These are phyloP conservation scores for Drosophila stalkeri DNA, from an alignment of 2,888 invertebrate species.

Conservation along the genomic window DNA sequence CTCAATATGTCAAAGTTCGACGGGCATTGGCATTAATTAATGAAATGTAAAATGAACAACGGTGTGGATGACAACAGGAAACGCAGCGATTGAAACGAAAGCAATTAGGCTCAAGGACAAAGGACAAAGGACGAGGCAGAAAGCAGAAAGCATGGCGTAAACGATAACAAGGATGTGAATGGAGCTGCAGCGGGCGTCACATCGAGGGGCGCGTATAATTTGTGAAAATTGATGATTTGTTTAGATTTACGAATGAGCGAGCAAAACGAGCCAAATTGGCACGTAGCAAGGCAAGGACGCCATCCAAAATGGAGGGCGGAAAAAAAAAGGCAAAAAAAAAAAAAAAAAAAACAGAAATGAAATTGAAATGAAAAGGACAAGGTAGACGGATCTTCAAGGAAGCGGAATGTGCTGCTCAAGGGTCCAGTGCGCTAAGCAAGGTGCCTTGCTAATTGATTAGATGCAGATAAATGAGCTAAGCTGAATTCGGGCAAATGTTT, in stretches of 20 bases:
- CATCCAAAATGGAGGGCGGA: slow-evolving; percentile 21
- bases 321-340: neutral
- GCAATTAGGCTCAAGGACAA: slow-evolving; percentile 69
- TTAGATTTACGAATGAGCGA: slow-evolving; percentile 79
- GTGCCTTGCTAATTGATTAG: slow-evolving; percentile 76
- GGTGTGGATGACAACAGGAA: slow-evolving; percentile 56
- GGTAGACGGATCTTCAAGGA: slow-evolving; percentile 39
- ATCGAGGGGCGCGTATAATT: slow-evolving; percentile 67
- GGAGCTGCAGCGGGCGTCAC: neutral
- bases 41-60: slow-evolving; percentile 77
- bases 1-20: slow-evolving; percentile 78
- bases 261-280: slow-evolving; percentile 78
- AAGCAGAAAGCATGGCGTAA: slow-evolving; percentile 27
- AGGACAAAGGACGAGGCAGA: neutral
- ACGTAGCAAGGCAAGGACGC: slow-evolving; percentile 62
- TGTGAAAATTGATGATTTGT: slow-evolving; percentile 82
- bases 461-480: slow-evolving; percentile 76
- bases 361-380: slow-evolving; percentile 42
- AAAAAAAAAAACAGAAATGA: neutral
- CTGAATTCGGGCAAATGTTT: slow-evolving; percentile 40
- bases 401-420: slow-evolving; percentile 34
- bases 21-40: slow-evolving; percentile 78
- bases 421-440: slow-evolving; percentile 55
- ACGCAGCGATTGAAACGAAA: slow-evolving; percentile 55
- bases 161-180: neutral